Percentiles rank a stretch among this genome's conserved stretches.
Conservation (phyloP, 92 coral and sea anemone genomes). For the Muricea muricata region DNA sequence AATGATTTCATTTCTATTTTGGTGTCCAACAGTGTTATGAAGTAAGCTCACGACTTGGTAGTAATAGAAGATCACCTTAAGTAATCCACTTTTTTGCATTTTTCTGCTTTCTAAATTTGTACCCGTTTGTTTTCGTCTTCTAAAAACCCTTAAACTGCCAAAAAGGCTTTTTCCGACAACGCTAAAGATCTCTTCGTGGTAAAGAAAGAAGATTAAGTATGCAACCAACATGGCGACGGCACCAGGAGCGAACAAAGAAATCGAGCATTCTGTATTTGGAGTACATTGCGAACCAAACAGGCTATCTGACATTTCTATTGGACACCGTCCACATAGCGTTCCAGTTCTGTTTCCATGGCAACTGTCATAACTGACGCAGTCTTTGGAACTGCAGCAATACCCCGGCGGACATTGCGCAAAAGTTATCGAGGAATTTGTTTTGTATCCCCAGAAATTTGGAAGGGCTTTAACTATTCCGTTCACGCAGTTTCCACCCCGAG, state of each 20-base stretch:
- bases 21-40: conserved; percentile 1
- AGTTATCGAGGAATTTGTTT: not conserved
- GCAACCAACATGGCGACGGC: not conserved
- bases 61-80: conserved; percentile 31
- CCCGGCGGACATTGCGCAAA: conserved; percentile 34
- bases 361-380: conserved; percentile 15
- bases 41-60: conserved; percentile 26
- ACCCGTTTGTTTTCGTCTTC: not conserved
- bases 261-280: not conserved
- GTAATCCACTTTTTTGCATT: not conserved
- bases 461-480: conserved; percentile 3
- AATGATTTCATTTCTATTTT: not conserved
- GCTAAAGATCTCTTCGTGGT: not conserved
- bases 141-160: not conserved
- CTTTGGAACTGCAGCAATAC: conserved; percentile 15
- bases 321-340: conserved; percentile 26
- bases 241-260: not conserved
- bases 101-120: not conserved
- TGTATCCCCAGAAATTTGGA: conserved; percentile 35
- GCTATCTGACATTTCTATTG: conserved; percentile 19
- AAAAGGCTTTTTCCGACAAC: not conserved
- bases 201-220: conserved; percentile 22
- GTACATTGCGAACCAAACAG: conserved; percentile 12
- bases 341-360: conserved; percentile 41
- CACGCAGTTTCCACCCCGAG: not conserved